phyloP scores from a whole-genome alignment of 2,888 invertebrate genomes.

The Tineola bisselliella region DNA sequence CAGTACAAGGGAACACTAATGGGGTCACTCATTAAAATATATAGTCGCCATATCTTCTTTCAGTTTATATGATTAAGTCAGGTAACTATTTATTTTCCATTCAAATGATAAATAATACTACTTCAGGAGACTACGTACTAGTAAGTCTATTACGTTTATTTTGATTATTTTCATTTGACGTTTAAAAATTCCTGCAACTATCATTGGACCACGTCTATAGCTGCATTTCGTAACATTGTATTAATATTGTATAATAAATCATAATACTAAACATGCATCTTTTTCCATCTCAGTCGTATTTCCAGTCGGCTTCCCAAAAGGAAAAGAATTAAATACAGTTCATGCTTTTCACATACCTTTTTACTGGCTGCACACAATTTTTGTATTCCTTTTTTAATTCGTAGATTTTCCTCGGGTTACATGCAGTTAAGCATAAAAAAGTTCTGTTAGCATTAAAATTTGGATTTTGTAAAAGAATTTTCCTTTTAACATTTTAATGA shows the following conservation, averaged over 20 bases:
- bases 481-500: not conserved
- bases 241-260: too few species aligned
- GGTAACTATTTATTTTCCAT: not conserved
- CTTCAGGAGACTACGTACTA: too few species aligned
- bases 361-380: not conserved
- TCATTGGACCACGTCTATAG: too few species aligned
- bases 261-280: not conserved
- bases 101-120: not conserved
- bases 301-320: not conserved
- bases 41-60: not conserved
- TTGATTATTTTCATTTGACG: too few species aligned
- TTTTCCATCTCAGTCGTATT: not conserved
- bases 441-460: not conserved
- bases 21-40: not conserved
- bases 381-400: not conserved
- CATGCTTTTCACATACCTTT: not conserved
- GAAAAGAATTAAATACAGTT: not conserved
- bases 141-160: too few species aligned
- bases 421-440: not conserved
- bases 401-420: not conserved
- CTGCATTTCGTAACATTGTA: too few species aligned
- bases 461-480: not conserved
- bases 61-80: not conserved
- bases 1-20: constrained; percentile 3
- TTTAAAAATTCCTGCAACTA: too few species aligned